Evolutionary conservation across 2,888 invertebrate species (phyloP), one percentile per base, ranked within the genome.

Genomic region (Clostera curtula): DNA sequence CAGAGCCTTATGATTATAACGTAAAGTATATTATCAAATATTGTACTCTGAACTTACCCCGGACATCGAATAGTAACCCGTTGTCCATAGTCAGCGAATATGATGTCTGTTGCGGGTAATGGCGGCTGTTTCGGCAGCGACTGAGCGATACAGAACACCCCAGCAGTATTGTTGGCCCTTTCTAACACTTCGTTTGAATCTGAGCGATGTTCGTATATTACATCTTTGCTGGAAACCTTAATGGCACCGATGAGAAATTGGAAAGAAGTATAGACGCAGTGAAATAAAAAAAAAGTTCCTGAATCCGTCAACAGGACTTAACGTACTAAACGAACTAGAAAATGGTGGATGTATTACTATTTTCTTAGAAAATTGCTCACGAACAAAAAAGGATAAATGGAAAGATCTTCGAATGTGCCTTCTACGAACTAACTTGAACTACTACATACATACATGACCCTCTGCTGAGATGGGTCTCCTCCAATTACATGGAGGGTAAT

Each of bases 111-210:
- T 1, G 20, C 34, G 0, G 59, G 49, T 5, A 43, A 25, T 4
- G 61, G 59, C 0, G 56, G 56, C 23, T 58, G 60, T 2, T 34
- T 31, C 1, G 65, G 66, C 10, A 39, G 20, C 3, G 4, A 4
- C 25, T 58, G 56, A 3, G 26, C 13, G 8, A 63, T 33, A 1
- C 64, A 61, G 43, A 82, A 89, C 29, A 87, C 70, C n/a, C 87
- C 88, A 2, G 80, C 88, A 11, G 85, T 85, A 56, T 89, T 89
- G 49, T 89, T 88, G 0, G 84, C 87, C 31, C 56, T 66, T 67
- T 89, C 89, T 16, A 88, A 46, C 21, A 88, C 43, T 3, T 75
- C 68, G 1, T 87, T 86, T 51, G 76, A 60, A 1, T 11, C 2
- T 56, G 89, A 80, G 36, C 72, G 61, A 10, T 86, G 69, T 52